phyloP scores from a whole-genome alignment of 2,113 vertebrate genomes.

The Cryptotis parvus region DNA sequence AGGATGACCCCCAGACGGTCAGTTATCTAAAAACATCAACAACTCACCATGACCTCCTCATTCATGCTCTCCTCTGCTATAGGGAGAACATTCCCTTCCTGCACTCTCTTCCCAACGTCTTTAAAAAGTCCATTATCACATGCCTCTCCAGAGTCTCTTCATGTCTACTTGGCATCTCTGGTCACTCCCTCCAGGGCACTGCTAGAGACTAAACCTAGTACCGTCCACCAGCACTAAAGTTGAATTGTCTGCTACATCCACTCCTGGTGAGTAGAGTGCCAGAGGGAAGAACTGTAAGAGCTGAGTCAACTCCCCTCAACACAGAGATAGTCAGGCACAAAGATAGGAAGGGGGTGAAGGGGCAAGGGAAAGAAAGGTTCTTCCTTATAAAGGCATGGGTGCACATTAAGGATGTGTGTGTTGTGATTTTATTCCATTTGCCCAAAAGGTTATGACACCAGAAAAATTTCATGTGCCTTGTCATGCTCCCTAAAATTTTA shows the following conservation, averaged over 20 bases:
- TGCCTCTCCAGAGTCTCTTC: background rate
- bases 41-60: background rate
- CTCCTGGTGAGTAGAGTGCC: background rate
- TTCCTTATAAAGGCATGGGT: background rate
- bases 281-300: background rate
- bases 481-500: constrained; percentile 20
- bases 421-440: constrained; percentile 9
- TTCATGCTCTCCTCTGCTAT: background rate
- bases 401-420: background rate
- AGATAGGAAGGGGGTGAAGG: background rate
- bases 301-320: background rate
- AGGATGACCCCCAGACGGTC: no score
- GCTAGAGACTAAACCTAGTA: background rate
- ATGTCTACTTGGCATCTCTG: background rate
- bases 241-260: background rate
- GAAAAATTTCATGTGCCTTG: background rate
- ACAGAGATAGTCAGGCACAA: background rate
- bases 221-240: background rate
- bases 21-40: no score
- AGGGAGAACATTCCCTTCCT: background rate
- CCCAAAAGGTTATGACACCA: background rate
- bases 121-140: background rate
- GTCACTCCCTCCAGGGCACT: background rate
- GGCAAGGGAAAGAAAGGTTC: no score
- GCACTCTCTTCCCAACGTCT: background rate